Conservation (phyloP, 2,888 invertebrate species). For the Trichacis sp. region DNA sequence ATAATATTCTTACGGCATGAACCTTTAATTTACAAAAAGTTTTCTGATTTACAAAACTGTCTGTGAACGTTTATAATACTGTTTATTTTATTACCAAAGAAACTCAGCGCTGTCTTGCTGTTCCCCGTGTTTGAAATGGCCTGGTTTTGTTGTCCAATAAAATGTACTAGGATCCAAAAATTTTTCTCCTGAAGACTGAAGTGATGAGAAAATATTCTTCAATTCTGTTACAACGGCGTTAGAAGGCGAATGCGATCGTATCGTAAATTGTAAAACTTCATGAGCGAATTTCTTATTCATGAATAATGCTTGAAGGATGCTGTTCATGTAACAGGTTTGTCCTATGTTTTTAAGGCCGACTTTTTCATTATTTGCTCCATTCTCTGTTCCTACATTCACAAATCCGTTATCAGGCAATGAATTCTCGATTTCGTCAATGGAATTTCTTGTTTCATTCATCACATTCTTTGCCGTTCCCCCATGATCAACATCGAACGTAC, state of each 20-base stretch:
- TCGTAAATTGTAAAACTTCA: slow-evolving; percentile 71
- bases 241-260: slow-evolving; percentile 33
- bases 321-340: slow-evolving; percentile 92
- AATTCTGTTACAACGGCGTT: slow-evolving; percentile 70
- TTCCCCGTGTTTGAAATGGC: slow-evolving; percentile 81
- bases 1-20: no score
- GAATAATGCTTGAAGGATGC: slow-evolving; percentile 84
- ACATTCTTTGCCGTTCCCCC: no score
- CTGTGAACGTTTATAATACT: no score
- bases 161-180: slow-evolving; percentile 81
- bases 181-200: slow-evolving; percentile 77
- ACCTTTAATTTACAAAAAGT: no score
- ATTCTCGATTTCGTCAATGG: neutral
- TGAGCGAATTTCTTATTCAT: slow-evolving; percentile 85
- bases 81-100: slow-evolving; percentile 73
- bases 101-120: slow-evolving; percentile 93
- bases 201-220: slow-evolving; percentile 80
- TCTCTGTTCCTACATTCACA: no score
- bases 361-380: slow-evolving; percentile 70
- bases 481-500: no score
- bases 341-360: slow-evolving; percentile 86
- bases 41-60: no score
- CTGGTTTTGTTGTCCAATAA: slow-evolving; percentile 78
- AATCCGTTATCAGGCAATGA: slow-evolving; percentile 47
- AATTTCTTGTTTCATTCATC: no score